Percentiles rank a stretch among this genome's conserved stretches.
These are phyloP conservation scores for Calliopum simillimum DNA, from an alignment of 2,888 invertebrate species.

Conservation along the genomic window DNA sequence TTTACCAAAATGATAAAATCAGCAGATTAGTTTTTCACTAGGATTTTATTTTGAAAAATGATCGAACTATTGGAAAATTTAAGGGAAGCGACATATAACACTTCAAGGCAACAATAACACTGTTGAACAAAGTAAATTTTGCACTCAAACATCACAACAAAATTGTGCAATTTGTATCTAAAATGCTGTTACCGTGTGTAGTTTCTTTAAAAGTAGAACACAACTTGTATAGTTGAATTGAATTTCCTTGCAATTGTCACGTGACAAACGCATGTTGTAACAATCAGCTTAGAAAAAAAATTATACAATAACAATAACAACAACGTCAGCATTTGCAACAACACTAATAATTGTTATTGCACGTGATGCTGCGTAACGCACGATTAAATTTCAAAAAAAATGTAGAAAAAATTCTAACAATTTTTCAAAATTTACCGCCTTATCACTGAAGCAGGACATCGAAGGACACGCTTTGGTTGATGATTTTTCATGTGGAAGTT, in stretches of 20 bases:
- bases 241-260: conserved; percentile 21
- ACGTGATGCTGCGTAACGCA: conserved; percentile 25
- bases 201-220: too few relatives aligned
- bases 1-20: conserved; percentile 43
- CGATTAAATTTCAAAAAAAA: conserved; percentile 32
- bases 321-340: conserved; percentile 14
- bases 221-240: neutral
- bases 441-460: neutral
- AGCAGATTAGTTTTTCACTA: conserved; percentile 35
- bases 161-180: too few relatives aligned
- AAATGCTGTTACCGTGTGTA: too few relatives aligned
- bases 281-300: neutral
- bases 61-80: conserved; percentile 16
- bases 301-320: conserved; percentile 3
- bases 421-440: neutral
- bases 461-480: neutral
- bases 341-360: conserved; percentile 29
- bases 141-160: too few relatives aligned
- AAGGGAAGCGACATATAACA: neutral
- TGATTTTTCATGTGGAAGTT: neutral
- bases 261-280: conserved; percentile 21
- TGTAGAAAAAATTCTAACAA: neutral
- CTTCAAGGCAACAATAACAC: neutral
- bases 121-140: too few relatives aligned
- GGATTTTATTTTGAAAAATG: conserved; percentile 29